phyloP scores from a whole-genome alignment of 2,888 invertebrate species.

The Metalampra italica region DNA sequence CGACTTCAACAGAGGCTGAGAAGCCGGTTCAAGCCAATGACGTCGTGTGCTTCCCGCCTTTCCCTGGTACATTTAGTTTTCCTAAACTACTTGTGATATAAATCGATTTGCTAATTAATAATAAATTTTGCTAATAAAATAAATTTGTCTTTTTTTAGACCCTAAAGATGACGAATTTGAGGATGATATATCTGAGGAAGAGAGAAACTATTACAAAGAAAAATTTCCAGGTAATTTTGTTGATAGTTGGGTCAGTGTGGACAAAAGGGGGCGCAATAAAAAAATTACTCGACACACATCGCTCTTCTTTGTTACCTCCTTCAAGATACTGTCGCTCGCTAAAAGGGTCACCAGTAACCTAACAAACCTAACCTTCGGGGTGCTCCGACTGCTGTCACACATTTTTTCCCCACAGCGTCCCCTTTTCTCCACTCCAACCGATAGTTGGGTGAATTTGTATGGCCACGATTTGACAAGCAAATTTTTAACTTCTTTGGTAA shows the following conservation, averaged over 20 bases:
- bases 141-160: slow-evolving; percentile 38
- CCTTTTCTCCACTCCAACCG: no score
- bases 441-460: not conserved
- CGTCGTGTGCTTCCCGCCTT: slow-evolving; percentile 62
- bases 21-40: slow-evolving; percentile 55
- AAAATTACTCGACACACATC: no score
- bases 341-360: no score
- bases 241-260: not conserved
- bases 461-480: no score
- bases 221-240: slow-evolving; percentile 61
- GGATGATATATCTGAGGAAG: slow-evolving; percentile 72
- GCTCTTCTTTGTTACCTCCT: no score
- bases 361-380: no score
- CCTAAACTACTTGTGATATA: not conserved
- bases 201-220: slow-evolving; percentile 68
- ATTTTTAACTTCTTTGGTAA: no score
- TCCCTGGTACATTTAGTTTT: slow-evolving; percentile 46
- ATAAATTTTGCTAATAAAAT: no score
- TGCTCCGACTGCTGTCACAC: no score
- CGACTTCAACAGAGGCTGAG: slow-evolving; percentile 41
- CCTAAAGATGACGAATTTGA: slow-evolving; percentile 72
- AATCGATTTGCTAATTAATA: not conserved
- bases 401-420: no score
- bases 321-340: no score
- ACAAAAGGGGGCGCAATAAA: no score